Base-by-base conservation (phyloP, 2,113 vertebrate species). In the pig (Sus scrofa) region DNA sequence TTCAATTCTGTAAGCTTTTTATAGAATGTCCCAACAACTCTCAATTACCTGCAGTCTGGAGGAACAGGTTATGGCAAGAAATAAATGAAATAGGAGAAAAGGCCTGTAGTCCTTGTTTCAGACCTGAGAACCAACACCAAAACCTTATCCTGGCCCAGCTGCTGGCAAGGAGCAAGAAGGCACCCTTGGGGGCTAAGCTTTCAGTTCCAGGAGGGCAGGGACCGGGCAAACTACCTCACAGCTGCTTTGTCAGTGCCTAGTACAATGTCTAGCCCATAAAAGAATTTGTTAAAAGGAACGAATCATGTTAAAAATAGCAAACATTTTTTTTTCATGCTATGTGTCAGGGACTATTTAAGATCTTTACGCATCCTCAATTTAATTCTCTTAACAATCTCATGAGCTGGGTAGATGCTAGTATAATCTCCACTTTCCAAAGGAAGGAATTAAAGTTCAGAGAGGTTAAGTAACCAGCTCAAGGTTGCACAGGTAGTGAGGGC, bases 1-100 rank as follows among this genome's bases (percentile, higher is more conserved):
- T 62, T 96, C 77, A 68, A 63, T 93, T 82, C 81, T n/a, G 82
- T 44, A 91, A 82, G 91, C 73, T 92, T 97, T 92, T 96, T 85
- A 88, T 86, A 82, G 88, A 94, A 94, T 39, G 71, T 60, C 62
- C 93, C 86, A 81, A 96, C 77, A 97, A 92, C 26, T 88, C 85
- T 73, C 86, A 78, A 27, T 94, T 94, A 85, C 78, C 93, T 88
- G 27, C 9, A 71, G 79, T 68, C 65, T 37, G 2, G 50, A 94
- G 18, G 63, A 83, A 26, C 39, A 78, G 71, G 30, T 58, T 58
- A 63, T n/a, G 18, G 32, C 39, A 68, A 91, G 70, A 73, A 77
- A 68, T 32, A 58, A 68, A 52, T 8, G 26, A 86, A 92, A 52
- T 11, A 22, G 9, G 50, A 87, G 63, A 15, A 65, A 58, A 73